Evolutionary conservation across 2,113 vertebrate species (phyloP).

Genomic region (Ageneiosus marmoratus): DNA sequence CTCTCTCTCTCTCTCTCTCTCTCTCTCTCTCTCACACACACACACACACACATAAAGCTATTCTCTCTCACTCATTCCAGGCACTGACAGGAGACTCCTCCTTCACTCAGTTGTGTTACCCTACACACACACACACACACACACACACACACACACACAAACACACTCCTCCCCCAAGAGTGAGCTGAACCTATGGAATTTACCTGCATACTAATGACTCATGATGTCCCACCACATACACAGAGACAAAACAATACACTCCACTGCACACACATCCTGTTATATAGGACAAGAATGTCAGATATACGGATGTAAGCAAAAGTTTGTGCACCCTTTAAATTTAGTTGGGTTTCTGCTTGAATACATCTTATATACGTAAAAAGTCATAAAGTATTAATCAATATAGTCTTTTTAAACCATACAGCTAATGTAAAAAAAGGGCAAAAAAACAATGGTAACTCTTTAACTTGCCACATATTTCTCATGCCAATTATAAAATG

Average conservation of each 20-base stretch:
- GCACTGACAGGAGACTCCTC: constrained; percentile 69
- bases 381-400: not conserved
- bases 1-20: constrained; percentile 40
- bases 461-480: not conserved
- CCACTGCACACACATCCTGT: constrained; percentile 24
- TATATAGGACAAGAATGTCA: constrained; percentile 6
- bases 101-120: constrained; percentile 68
- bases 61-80: constrained; percentile 57
- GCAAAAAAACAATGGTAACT: not conserved
- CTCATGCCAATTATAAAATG: not conserved
- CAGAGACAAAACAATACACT: constrained; percentile 59
- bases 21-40: constrained; percentile 42
- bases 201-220: constrained; percentile 69
- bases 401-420: not conserved
- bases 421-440: not conserved
- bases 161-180: constrained; percentile 34
- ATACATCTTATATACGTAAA: too few relatives aligned
- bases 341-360: not conserved
- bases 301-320: not conserved
- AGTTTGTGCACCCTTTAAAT: not conserved
- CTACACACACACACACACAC: constrained; percentile 42
- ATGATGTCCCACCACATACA: constrained; percentile 58
- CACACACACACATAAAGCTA: constrained; percentile 34
- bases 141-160: constrained; percentile 50
- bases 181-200: constrained; percentile 60